Conservation (phyloP, 2,113 vertebrate genomes). For the Riparia riparia region DNA sequence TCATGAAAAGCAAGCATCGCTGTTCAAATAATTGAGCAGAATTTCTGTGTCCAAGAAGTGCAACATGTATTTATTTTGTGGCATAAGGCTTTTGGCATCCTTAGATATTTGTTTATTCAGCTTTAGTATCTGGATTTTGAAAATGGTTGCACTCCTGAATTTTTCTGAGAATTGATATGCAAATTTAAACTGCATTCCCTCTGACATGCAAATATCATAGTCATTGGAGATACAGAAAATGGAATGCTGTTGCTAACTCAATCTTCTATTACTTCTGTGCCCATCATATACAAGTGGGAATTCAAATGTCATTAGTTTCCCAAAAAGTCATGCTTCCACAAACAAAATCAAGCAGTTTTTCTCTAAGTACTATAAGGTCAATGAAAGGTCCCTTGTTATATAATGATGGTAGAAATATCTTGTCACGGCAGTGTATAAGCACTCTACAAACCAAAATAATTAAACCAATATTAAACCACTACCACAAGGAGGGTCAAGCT, state of each 20-base stretch:
- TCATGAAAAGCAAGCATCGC: background rate
- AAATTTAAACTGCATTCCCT: background rate
- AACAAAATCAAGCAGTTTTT: background rate
- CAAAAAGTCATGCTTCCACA: background rate
- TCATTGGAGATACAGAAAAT: background rate
- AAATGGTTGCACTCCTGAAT: background rate
- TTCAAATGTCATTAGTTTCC: background rate
- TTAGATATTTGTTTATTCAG: background rate
- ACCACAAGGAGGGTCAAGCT: background rate
- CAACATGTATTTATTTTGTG: background rate
- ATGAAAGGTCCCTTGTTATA: background rate
- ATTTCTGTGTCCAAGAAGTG: background rate
- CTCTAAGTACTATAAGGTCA: background rate
- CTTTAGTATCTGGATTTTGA: background rate
- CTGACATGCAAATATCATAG: conserved; percentile 1
- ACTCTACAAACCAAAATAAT: background rate
- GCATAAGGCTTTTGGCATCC: background rate
- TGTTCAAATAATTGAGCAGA: background rate
- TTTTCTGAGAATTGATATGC: background rate
- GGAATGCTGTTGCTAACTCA: background rate
- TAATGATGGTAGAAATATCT: background rate
- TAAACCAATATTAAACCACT: background rate
- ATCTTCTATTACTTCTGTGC: background rate
- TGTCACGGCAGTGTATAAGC: background rate
- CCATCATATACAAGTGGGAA: background rate